Conservation (phyloP, 1,140 invertebrate genomes). For the Eulimnadia texana region DNA sequence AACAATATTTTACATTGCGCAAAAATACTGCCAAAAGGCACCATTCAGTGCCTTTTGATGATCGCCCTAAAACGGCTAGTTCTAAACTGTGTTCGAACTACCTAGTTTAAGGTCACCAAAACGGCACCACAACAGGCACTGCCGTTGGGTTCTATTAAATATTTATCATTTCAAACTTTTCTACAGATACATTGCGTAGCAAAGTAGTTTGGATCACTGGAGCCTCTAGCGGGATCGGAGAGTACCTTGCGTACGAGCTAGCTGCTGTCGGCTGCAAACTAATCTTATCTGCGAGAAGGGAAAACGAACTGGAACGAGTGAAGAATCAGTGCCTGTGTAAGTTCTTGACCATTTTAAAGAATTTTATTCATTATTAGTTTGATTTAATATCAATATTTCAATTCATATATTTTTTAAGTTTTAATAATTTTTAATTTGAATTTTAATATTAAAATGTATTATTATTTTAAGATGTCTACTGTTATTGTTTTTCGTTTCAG, state of each 20-base stretch:
- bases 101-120: too few species aligned
- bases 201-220: constrained; percentile 82
- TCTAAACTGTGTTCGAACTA: too few species aligned
- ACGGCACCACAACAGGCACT: too few species aligned
- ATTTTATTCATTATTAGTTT: not conserved
- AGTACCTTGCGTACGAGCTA: constrained; percentile 49
- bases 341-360: constrained; percentile 11
- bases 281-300: constrained; percentile 56
- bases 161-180: constrained; percentile 7
- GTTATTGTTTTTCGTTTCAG: constrained; percentile 8
- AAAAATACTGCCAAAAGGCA: too few species aligned
- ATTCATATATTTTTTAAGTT: not conserved
- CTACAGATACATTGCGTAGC: constrained; percentile 40
- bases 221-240: constrained; percentile 77
- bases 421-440: constrained; percentile 3
- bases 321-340: constrained; percentile 50
- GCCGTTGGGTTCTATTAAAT: too few species aligned
- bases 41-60: too few species aligned
- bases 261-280: constrained; percentile 54
- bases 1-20: too few species aligned
- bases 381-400: not conserved
- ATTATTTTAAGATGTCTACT: not conserved
- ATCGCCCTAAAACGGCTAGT: too few species aligned
- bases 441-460: not conserved
- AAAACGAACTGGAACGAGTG: constrained; percentile 54